Percentiles rank a stretch among this genome's conserved stretches.
Evolutionary conservation across 2,113 vertebrate genomes (phyloP).

Genomic region (Phainopepla nitens): DNA sequence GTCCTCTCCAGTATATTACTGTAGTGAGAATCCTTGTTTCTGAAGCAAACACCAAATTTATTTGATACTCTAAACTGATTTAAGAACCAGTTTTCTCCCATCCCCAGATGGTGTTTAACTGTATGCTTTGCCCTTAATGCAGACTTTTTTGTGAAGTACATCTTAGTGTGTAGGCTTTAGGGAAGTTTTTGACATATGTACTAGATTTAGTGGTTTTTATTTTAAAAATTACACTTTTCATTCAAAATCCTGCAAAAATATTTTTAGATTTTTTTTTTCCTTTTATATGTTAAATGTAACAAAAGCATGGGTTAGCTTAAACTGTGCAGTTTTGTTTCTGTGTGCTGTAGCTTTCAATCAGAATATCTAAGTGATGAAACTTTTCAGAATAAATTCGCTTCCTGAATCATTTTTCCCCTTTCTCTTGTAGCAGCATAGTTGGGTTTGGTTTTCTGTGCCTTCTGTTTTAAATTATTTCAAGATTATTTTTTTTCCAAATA

Average conservation of each 20-base stretch:
- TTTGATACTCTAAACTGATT: slow-evolving; percentile 16
- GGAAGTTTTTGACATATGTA: neutral
- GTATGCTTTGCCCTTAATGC: slow-evolving; percentile 29
- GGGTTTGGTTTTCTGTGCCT: slow-evolving; percentile 72
- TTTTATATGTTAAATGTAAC: slow-evolving; percentile 21
- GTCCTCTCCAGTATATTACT: slow-evolving; percentile 58
- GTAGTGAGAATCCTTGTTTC: slow-evolving; percentile 31
- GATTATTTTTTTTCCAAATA: slow-evolving; percentile 4
- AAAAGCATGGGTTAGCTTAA: slow-evolving; percentile 42
- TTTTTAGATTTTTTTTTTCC: neutral
- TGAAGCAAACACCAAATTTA: slow-evolving; percentile 44
- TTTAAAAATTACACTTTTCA: neutral
- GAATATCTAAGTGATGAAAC: slow-evolving; percentile 16
- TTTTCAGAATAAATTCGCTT: slow-evolving; percentile 25
- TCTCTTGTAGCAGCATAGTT: slow-evolving; percentile 47
- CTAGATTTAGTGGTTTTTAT: neutral
- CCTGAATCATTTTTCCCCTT: neutral
- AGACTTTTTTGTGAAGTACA: slow-evolving; percentile 42
- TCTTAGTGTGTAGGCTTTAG: neutral
- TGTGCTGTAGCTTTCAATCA: slow-evolving; percentile 31
- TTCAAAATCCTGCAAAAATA: slow-evolving; percentile 29
- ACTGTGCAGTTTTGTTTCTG: slow-evolving; percentile 19
- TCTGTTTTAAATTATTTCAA: slow-evolving; percentile 74
- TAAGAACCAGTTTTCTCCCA: neutral
- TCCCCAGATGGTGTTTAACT: slow-evolving; percentile 7